Evolutionary conservation across 2,888 invertebrate species (phyloP), one percentile per base, ranked within the genome.

Genomic region (Drosophila subquinaria): DNA sequence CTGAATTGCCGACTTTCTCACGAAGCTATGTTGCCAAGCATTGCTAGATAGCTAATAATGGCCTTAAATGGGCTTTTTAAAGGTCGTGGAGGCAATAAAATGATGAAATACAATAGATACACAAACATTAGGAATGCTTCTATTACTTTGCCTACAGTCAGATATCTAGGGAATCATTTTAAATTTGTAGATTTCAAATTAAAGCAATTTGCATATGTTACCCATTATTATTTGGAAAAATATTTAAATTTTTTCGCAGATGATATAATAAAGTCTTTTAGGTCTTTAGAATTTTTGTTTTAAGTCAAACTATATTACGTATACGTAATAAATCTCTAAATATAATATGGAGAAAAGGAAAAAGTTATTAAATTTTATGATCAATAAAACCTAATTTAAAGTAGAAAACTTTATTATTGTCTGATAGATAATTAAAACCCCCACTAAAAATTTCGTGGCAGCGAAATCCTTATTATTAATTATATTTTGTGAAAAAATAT

Each of bases 41-140:
- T 20, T 52, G 48, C n/a, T 20, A 59, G 30, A 27, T 61, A 66
- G 20, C 10, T 45, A 10, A 33, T 43, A 48, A 73, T 27, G 15
- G 45, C 30, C 20, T 15, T 13, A 23, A 69, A 60, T 66, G 52
- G 15, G 9, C n/a, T 40, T 47, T 23, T 38, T 13, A 30, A 50
- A 59, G 47, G 43, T 59, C 48, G 48, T 38, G 13, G 20, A n/a
- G 20, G 56, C 47, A 56, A 62, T 48, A 63, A 56, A 63, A 63
- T 56, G 9, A 47, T 62, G 50, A 6, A n/a, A 38, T 38, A 23
- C 8, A 3, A 33, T 9, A 47, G n/a, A 47, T 30, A 17, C 8
- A 15, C 45, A 11, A 2, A 57, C 23, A 23, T 23, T 42, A 33
- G 6, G 17, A 3, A 42, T 33, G 42, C 20, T 23, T 20, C 35